Evolutionary conservation across 2,888 invertebrate species (phyloP), one percentile per base, ranked within the genome.

Genomic region (Megamerina dolium): DNA sequence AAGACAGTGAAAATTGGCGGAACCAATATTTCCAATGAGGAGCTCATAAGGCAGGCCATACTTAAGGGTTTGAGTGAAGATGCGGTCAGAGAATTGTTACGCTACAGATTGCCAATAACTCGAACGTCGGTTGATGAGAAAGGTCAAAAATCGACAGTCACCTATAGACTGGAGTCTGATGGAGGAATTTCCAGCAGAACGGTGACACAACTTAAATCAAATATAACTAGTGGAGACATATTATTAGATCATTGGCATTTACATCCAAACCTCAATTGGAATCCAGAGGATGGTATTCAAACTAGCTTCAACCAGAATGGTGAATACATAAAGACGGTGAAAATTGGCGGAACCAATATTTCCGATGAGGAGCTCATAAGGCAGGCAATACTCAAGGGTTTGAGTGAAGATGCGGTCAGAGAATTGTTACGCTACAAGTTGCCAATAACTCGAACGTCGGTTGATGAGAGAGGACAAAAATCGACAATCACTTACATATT

Each of bases 361-460:
- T 46, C 46, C 3, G 37, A 45, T 8, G 47, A 47, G 2, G 40
- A 50, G 17, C 6, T 42, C 9, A 14, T 51, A 2, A 51, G 49
- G 18, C 47, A 56, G 34, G 59, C 61, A n/a, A 43, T 48, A 5
- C 41, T 43, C 9, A 41, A 55, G 37, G 62, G 59, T 19, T 46
- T 64, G 46, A 55, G 58, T 38, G 46, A 53, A 14, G 35, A 43
- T 3, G 51, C 45, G 3, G 35, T 64, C 29, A 37, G 42, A 0
- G 58, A 63, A 30, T 31, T 64, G 17, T 51, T 65, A 52, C 48
- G 52, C 1, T 58, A 52, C 10, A 51, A 46, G n/a, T 43, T 56
- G 29, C 64, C 64, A 12, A 55, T 63, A 32, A 43, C 54, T n/a
- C 46, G 51, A 21, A 53, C 31, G 18, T 48, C 53, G 4, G 48